Evolutionary conservation across 2,113 vertebrate species (phyloP).

Genomic region (Heloderma charlesbogerti): DNA sequence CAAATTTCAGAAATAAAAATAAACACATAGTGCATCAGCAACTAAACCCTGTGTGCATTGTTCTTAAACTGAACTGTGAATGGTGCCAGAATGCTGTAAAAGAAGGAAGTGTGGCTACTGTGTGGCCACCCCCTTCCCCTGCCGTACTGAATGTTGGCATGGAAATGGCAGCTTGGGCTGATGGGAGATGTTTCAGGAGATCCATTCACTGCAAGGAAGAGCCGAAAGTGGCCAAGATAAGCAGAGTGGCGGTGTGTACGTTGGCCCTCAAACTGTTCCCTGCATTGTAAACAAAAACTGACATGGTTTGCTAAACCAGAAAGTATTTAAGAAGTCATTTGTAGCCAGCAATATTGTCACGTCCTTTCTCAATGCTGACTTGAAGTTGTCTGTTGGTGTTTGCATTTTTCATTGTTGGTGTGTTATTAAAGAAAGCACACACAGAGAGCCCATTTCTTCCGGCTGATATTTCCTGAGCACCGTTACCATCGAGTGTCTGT

Average conservation of each 20-base stretch:
- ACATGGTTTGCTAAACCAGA: not conserved
- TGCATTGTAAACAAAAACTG: not conserved
- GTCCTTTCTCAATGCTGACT: constrained; percentile 12
- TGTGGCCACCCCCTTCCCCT: not conserved
- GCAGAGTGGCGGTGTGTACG: not conserved
- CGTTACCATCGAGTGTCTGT: constrained; percentile 65
- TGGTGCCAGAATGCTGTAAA: too few relatives aligned
- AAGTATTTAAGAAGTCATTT: not conserved
- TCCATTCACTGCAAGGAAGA: not conserved
- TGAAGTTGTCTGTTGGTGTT: constrained; percentile 34
- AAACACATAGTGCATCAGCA: too few relatives aligned
- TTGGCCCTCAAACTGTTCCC: not conserved
- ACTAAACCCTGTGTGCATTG: too few relatives aligned
- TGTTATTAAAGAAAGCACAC: constrained; percentile 58
- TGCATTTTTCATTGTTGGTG: not conserved
- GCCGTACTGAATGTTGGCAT: not conserved
- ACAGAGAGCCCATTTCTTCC: constrained; percentile 55
- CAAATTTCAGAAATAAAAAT: too few relatives aligned
- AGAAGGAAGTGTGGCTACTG: not conserved
- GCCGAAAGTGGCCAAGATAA: not conserved
- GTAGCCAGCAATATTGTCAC: not conserved
- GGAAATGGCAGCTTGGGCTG: not conserved
- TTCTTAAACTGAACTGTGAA: too few relatives aligned
- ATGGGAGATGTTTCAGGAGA: not conserved
- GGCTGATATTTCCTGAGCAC: constrained; percentile 67